phyloP scores from a whole-genome alignment of 2,888 invertebrate genomes.

The Dynastes grantii region DNA sequence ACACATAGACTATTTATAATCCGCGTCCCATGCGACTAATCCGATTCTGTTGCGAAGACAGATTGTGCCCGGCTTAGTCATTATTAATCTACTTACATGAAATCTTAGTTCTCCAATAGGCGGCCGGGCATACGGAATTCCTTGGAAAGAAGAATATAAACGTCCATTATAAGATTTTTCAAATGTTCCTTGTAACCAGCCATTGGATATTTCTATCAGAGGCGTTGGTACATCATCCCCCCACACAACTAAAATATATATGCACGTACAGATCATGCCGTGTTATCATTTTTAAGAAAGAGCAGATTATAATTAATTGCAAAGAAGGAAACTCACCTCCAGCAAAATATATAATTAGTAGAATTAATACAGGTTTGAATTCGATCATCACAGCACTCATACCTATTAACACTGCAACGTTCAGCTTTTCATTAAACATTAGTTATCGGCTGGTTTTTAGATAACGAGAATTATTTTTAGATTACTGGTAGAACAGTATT shows the following conservation, averaged over 20 bases:
- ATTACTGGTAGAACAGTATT: no score
- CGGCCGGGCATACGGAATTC: slow-evolving; percentile 48
- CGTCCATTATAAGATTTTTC: slow-evolving; percentile 44
- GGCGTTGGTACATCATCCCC: not conserved
- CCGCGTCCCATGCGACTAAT: no score
- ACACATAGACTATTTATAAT: no score
- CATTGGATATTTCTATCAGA: slow-evolving; percentile 42
- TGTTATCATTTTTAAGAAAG: not conserved
- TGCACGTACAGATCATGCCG: not conserved
- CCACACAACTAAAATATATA: not conserved
- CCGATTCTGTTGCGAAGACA: no score
- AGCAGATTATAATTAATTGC: no score
- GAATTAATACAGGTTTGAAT: not conserved
- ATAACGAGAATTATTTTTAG: not conserved
- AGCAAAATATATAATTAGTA: not conserved
- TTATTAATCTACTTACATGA: slow-evolving; percentile 29
- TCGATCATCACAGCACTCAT: not conserved
- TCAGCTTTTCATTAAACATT: not conserved
- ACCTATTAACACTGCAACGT: not conserved
- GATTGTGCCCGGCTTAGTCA: not conserved
- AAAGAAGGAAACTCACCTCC: not conserved
- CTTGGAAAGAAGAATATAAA: slow-evolving; percentile 45
- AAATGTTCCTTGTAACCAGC: slow-evolving; percentile 41
- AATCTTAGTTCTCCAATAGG: slow-evolving; percentile 49
- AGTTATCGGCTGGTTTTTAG: not conserved